These are phyloP conservation scores for Ranitomeya imitator DNA, from an alignment of 2,113 vertebrate genomes.

Conservation along the genomic window DNA sequence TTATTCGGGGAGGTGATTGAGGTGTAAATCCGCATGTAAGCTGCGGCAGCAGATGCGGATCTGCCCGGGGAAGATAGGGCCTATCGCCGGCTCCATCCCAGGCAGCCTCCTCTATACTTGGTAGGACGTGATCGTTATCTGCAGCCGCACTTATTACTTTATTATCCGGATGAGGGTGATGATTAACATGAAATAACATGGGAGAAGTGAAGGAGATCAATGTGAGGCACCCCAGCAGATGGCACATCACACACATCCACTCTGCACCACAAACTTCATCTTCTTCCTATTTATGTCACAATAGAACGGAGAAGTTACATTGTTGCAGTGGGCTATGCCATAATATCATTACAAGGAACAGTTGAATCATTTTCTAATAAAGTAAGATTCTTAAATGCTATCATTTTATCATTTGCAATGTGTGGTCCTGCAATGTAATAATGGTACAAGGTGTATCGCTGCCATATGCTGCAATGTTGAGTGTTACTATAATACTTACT, in stretches of 20 bases:
- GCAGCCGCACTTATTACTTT: conserved; percentile 67
- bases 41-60: conserved; percentile 69
- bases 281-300: not conserved
- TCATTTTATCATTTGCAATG: not conserved
- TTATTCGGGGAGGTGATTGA: conserved; percentile 72
- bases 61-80: conserved; percentile 77
- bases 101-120: conserved; percentile 59
- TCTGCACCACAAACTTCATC: not conserved
- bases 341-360: not conserved
- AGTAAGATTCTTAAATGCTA: not conserved
- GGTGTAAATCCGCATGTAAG: conserved; percentile 76
- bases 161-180: conserved; percentile 76
- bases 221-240: conserved; percentile 68
- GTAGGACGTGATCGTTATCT: conserved; percentile 70
- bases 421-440: not conserved
- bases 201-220: conserved; percentile 75
- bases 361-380: not conserved
- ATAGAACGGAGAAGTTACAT: not conserved
- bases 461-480: not conserved
- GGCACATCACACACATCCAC: conserved; percentile 53
- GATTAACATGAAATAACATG: conserved; percentile 86
- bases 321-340: not conserved
- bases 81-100: conserved; percentile 70
- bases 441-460: not conserved
- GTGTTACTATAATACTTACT: not conserved